Conservation (phyloP, 2,797 vertebrate species). For the Pseudomugil gertrudae region DNA sequence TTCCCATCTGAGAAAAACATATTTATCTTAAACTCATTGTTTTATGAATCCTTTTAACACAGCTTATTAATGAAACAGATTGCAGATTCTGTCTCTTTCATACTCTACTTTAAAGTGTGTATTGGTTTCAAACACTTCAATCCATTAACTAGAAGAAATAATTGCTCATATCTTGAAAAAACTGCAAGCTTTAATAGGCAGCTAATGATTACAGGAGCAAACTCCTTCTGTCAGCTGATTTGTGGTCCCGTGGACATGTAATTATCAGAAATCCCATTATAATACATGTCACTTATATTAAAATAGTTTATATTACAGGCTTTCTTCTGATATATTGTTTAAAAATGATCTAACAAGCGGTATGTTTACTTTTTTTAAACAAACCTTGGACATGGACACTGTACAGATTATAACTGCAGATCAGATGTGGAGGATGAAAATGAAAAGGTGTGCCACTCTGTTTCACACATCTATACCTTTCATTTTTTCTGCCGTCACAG, state of each 20-base stretch:
- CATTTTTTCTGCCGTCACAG: neutral
- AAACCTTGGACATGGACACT: neutral
- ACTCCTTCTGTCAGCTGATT: neutral
- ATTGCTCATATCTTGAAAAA: neutral
- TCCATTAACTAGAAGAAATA: neutral
- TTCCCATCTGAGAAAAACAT: neutral
- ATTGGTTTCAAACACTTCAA: neutral
- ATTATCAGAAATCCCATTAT: conserved; percentile 7
- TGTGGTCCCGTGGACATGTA: neutral
- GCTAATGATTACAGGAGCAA: conserved; percentile 2
- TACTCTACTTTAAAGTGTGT: neutral
- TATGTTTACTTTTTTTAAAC: neutral
- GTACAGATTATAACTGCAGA: neutral
- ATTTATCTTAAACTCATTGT: neutral
- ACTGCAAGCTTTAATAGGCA: neutral
- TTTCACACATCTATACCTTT: neutral
- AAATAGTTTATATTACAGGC: neutral
- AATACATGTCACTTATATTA: neutral
- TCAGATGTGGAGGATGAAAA: neutral
- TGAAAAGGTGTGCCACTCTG: neutral
- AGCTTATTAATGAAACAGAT: neutral
- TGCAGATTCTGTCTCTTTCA: neutral
- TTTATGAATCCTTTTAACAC: neutral
- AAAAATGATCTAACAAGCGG: neutral
- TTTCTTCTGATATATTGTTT: neutral